Evolutionary conservation across 2,797 vertebrate species (phyloP).

Genomic region (Saxicola maurus): DNA sequence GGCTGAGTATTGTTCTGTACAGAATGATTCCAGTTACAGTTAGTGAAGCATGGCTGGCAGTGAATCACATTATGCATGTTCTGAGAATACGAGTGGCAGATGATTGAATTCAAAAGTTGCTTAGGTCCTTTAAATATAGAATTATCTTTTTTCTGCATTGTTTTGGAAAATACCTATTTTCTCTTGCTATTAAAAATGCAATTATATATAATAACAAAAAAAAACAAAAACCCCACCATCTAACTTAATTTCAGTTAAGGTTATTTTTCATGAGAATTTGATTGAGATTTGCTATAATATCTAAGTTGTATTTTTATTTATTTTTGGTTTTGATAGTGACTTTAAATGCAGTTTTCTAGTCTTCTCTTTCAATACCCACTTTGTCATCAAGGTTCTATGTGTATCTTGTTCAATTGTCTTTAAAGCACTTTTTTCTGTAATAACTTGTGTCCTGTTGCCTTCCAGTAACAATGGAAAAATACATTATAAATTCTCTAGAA

Average conservation of each 20-base stretch:
- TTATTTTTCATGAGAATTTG: not conserved
- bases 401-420: not conserved
- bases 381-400: not conserved
- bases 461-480: not conserved
- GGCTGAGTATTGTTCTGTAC: not conserved
- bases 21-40: not conserved
- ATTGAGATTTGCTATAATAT: not conserved
- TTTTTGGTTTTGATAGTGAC: not conserved
- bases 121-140: not conserved
- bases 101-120: not conserved
- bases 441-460: not conserved
- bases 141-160: not conserved
- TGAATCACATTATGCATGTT: not conserved
- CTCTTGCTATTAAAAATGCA: not conserved
- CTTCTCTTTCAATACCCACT: not conserved
- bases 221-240: fast-evolving
- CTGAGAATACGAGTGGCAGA: not conserved
- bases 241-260: not conserved
- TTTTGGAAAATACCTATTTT: not conserved
- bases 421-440: not conserved
- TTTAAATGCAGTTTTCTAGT: not conserved
- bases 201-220: not conserved
- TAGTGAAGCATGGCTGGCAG: not conserved
- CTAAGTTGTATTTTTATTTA: not conserved
- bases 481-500: not conserved